Base-by-base conservation (phyloP, 2,797 vertebrate species). In the Phoebastria nigripes region DNA sequence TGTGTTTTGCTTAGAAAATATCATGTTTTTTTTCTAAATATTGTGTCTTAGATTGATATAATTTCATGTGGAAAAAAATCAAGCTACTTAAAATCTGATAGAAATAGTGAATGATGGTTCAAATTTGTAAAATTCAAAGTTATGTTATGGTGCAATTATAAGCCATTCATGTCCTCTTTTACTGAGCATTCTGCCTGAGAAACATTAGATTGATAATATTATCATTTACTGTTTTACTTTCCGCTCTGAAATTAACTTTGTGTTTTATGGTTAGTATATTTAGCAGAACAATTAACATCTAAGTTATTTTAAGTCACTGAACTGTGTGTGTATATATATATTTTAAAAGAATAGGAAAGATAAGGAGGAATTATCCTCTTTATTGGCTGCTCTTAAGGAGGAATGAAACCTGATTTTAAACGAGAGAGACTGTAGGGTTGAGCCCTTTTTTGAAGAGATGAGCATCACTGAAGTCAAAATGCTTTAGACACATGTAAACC, bases 21-120 rank as follows among this genome's bases (percentile, higher is more conserved):
- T 0, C 1, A 4, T 44, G 0, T 0, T 14, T 94, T 42, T 42
- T 63, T 22, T 5, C 49, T 61, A 37, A 65, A n/a, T 26, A 3
- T 46, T 78, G 2, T 46, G 11, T 73, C 26, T 67, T 44, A 37
- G 20, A 47, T 31, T 71, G 44, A 73, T 82, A 56, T 37, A 89
- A 63, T 81, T 74, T 28, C 8, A n/a, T 8, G 8, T 72, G 35
- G 16, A 82, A 82, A 37, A 82, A 39, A 21, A 8, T 89, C 7
- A n/a, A 41, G 7, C 12, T 77, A 31, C 41, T 82, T 74, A 77
- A 90, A 82, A 77, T 77, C 35, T 59, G 11, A 28, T 67, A 41
- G n/a, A 82, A 39, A 13, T 52, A 29, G 37, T 20, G 37, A 61
- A 70, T 12, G 3, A 51, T 42, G 21, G 8, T 31, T 70, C 46